Percentiles rank a stretch among this genome's conserved stretches.
Evolutionary conservation across 1,140 invertebrate species (phyloP).

Genomic region (Himalopsyche phryganea): DNA sequence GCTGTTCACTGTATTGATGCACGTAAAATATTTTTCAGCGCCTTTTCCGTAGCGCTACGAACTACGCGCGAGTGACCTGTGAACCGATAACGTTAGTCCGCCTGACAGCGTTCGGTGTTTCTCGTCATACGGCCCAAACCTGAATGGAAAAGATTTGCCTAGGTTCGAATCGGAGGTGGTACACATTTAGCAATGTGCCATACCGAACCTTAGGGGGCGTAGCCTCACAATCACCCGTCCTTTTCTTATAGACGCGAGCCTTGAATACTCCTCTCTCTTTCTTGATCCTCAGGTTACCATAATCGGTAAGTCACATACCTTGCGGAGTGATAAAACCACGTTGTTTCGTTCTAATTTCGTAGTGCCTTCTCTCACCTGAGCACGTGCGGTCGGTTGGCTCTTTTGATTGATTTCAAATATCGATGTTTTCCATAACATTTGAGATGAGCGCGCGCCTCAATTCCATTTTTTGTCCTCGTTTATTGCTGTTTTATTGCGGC

Average conservation of each 20-base stretch:
- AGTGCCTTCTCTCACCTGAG: conserved; percentile 1
- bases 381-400: conserved; percentile 19
- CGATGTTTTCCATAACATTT: conserved; percentile 21
- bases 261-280: conserved; percentile 8
- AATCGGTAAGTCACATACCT: conserved; percentile 24
- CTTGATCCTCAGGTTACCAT: conserved; percentile 15
- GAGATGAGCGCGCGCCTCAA: conserved; percentile 14
- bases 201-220: conserved; percentile 22
- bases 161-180: conserved; percentile 17
- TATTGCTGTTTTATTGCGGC: conserved; percentile 20
- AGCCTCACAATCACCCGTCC: conserved; percentile 11
- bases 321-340: conserved; percentile 8
- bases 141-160: conserved; percentile 15
- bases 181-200: conserved; percentile 12
- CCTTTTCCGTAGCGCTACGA: not conserved
- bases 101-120: conserved; percentile 6
- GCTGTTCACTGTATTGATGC: too few species aligned
- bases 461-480: conserved; percentile 13
- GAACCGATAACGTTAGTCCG: conserved; percentile 9
- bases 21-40: conserved; percentile 5
- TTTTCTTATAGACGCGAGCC: not conserved
- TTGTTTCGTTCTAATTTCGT: not conserved
- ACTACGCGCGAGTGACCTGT: conserved; percentile 11
- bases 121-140: conserved; percentile 13
- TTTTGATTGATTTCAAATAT: conserved; percentile 22